Percentiles rank a stretch among this genome's conserved stretches.
Evolutionary conservation across 2,888 invertebrate genomes (phyloP).

Genomic region (Agonopterix alstromeriana): DNA sequence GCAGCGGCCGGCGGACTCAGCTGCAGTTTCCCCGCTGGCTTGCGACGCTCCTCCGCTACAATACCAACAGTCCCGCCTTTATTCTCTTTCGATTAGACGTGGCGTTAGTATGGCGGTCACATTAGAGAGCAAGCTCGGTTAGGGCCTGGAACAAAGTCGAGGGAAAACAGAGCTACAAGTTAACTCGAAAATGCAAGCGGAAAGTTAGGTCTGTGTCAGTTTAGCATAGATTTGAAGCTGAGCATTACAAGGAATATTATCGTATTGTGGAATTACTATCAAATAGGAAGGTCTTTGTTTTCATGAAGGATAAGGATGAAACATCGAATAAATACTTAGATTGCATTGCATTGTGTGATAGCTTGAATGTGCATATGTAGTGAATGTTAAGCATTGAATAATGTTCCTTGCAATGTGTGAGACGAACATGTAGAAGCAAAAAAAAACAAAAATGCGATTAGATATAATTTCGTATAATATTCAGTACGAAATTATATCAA

Average conservation of each 20-base stretch:
- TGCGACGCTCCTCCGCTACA: constrained; percentile 73
- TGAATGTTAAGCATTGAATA: constrained; percentile 41
- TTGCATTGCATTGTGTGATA: constrained; percentile 6
- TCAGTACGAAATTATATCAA: constrained; percentile 27
- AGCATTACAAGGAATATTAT: constrained; percentile 68
- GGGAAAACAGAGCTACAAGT: constrained; percentile 72
- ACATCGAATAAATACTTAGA: neutral
- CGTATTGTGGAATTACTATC: constrained; percentile 7
- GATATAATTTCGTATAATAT: constrained; percentile 24
- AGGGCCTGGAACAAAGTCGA: constrained; percentile 77
- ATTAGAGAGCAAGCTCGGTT: constrained; percentile 78
- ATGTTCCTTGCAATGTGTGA: constrained; percentile 68
- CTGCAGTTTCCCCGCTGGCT: constrained; percentile 61
- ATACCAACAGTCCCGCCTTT: constrained; percentile 70
- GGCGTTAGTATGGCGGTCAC: constrained; percentile 77
- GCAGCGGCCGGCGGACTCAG: constrained; percentile 53
- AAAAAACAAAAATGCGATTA: constrained; percentile 28
- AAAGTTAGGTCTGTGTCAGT: constrained; percentile 58
- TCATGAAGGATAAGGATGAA: neutral
- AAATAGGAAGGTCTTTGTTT: no score
- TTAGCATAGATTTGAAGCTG: constrained; percentile 46
- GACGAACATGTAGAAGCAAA: constrained; percentile 51
- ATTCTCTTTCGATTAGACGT: constrained; percentile 68
- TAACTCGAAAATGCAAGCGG: constrained; percentile 68
- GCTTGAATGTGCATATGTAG: constrained; percentile 3